Evolutionary conservation across 2,797 vertebrate genomes (phyloP).

Genomic region (Eremophila alpestris): DNA sequence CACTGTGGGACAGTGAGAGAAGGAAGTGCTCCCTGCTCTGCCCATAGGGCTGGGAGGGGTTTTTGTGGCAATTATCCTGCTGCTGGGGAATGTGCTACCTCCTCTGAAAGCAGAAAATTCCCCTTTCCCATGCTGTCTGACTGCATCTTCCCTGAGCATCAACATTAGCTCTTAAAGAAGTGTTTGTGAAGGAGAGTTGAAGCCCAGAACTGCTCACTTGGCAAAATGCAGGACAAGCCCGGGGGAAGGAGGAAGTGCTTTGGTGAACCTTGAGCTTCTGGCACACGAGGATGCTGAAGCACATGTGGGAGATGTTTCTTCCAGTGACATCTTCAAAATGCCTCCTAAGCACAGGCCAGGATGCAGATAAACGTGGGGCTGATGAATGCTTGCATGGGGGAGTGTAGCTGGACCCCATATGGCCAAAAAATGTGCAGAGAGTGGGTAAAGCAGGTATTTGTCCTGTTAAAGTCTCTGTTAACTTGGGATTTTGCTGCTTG

Average conservation of each 20-base stretch:
- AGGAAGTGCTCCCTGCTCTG: not conserved
- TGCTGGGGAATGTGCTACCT: not conserved
- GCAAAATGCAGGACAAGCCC: not conserved
- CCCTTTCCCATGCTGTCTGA: not conserved
- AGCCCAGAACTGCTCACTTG: not conserved
- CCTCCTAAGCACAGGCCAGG: not conserved
- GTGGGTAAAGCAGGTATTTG: accelerated
- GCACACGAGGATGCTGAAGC: not conserved
- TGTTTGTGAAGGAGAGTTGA: not conserved
- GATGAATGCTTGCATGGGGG: not conserved
- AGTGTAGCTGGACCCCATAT: not conserved
- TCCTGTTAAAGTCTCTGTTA: not conserved
- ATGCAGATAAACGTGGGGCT: not conserved
- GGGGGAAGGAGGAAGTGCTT: not conserved
- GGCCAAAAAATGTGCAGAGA: not conserved
- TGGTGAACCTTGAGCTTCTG: not conserved
- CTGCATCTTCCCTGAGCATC: not conserved
- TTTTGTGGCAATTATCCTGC: not conserved
- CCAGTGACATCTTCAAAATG: not conserved
- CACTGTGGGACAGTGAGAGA: not conserved
- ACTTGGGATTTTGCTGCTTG: not conserved
- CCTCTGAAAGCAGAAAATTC: not conserved
- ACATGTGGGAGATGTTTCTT: not conserved
- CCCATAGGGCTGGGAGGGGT: not conserved
- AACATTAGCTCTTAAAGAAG: not conserved